Evolutionary conservation across 2,797 vertebrate species (phyloP), one percentile per base, ranked within the genome.

Genomic region (Propithecus perrieri): DNA sequence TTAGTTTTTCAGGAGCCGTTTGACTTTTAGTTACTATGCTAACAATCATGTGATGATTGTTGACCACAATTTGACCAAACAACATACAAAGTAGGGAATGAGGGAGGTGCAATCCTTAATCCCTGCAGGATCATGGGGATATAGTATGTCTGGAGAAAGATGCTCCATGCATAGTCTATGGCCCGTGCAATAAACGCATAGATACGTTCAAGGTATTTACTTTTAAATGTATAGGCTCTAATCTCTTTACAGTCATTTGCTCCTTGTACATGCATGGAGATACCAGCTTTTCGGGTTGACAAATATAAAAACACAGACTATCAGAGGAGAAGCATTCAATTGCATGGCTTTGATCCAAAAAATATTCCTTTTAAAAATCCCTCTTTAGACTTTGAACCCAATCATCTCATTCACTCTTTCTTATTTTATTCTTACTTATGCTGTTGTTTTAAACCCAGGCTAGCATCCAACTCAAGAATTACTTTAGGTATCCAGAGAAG

Each of bases 1-100:
- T 96, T 71, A 97, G 88, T 97, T 97, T 85, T 96, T 53, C 57
- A 97, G 93, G 83, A 95, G 96, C 89, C 92, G 94, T 98, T 97
- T 97, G 97, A 98, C 97, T 97, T 97, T 97, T 97, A 97, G 93
- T 86, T 97, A 94, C 83, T 92, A n/a, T 88, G 72, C 91, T 94
- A 65, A 97, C 92, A 95, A 93, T 95, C 96, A 88, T 96, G 93
- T 88, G 96, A 97, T 97, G 97, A 48, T 48, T 96, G 92, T 95
- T 97, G 97, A 96, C 97, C 97, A 96, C 96, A 94, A 4, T 92
- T 97, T 97, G 87, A 90, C 95, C 96, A 83, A 97, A 41, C 86
- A 91, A 43, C 72, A 46, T 72, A 81, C 61, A 91, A 95, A 85
- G 38, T 43, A 81, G 17, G 57, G n/a, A 38, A 69, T 61, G 67